phyloP scores from a whole-genome alignment of 2,888 invertebrate genomes.

The Ornithoptera alexandrae region DNA sequence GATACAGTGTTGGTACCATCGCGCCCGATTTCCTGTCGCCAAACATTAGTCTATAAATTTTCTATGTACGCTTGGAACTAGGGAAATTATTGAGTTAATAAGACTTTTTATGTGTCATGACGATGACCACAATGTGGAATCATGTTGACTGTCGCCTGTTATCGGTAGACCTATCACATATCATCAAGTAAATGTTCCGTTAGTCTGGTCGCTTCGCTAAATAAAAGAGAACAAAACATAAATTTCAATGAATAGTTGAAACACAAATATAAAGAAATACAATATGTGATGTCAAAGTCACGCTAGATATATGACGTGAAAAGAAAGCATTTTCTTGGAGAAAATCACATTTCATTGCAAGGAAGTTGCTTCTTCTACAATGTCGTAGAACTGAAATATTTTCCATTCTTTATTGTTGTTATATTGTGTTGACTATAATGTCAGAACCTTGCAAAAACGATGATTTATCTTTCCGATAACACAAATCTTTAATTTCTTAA shows the following conservation, averaged over 20 bases:
- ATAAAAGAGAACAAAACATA: not conserved
- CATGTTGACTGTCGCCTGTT: not conserved
- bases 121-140: not conserved
- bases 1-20: too few species aligned
- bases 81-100: too few species aligned
- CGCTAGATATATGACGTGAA: not conserved
- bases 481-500: too few species aligned
- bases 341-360: not conserved
- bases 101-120: too few species aligned
- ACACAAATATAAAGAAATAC: not conserved
- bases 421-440: too few species aligned
- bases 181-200: not conserved
- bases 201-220: not conserved
- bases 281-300: not conserved
- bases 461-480: too few species aligned
- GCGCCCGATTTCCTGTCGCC: too few species aligned
- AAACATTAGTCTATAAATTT: too few species aligned
- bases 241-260: not conserved
- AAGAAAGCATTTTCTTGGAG: not conserved
- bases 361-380: not conserved
- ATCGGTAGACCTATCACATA: not conserved
- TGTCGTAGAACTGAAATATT: not conserved
- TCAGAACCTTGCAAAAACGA: too few species aligned
- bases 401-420: not conserved
- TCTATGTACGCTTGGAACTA: too few species aligned